Conservation (phyloP, 2,888 invertebrate genomes). For the Tetrapedia diversipes region DNA sequence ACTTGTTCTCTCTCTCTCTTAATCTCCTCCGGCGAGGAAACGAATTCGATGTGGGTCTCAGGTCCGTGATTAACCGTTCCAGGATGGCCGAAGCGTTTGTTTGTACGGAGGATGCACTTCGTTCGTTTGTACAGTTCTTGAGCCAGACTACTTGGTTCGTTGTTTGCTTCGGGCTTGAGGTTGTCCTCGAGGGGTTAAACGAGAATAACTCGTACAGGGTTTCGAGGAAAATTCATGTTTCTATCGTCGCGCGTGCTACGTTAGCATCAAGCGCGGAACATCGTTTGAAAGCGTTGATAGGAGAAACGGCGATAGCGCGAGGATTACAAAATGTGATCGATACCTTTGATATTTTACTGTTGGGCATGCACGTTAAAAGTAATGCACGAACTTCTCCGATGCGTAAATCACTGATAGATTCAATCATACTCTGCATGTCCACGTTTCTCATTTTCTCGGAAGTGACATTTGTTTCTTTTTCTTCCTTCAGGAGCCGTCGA, state of each 20-base stretch:
- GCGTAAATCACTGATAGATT: conserved; percentile 12
- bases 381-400: conserved; percentile 27
- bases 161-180: not conserved
- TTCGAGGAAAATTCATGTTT: not conserved
- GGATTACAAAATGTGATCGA: not conserved
- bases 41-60: not conserved
- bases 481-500: not conserved
- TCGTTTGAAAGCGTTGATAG: not conserved
- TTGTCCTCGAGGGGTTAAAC: conserved; percentile 17
- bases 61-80: conserved; percentile 14
- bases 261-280: no score
- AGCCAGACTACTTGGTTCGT: not conserved
- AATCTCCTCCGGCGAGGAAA: conserved; percentile 32
- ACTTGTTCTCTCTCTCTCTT: no score
- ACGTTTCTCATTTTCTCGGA: conserved; percentile 13
- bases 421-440: conserved; percentile 38
- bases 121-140: no score
- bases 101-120: not conserved
- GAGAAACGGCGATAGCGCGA: not conserved
- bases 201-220: not conserved
- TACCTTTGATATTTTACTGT: conserved; percentile 15
- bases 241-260: no score
- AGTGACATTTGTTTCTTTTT: not conserved
- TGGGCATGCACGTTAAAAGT: conserved; percentile 42
- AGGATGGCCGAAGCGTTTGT: not conserved